phyloP scores from a whole-genome alignment of 2,888 invertebrate species.

The Pasiphila rectangulata region DNA sequence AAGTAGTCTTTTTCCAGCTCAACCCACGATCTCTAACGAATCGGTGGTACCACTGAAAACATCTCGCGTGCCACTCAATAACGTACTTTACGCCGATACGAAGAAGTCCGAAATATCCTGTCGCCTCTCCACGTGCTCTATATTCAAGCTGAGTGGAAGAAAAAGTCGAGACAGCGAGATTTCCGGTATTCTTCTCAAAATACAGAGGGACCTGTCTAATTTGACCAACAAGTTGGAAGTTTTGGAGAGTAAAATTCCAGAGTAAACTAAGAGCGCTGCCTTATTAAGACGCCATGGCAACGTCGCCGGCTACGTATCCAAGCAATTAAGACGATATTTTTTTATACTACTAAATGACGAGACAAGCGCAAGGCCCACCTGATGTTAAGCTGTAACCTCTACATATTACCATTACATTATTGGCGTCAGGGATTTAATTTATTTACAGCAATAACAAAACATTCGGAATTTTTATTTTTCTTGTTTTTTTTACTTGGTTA shows the following conservation, averaged over 20 bases:
- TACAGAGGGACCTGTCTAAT: slow-evolving; percentile 62
- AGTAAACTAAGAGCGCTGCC: background rate
- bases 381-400: too few species aligned
- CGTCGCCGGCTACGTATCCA: too few species aligned
- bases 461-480: too few species aligned
- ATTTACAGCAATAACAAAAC: too few species aligned
- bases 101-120: slow-evolving; percentile 56
- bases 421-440: too few species aligned
- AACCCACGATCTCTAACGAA: slow-evolving; percentile 40
- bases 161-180: slow-evolving; percentile 66
- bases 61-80: slow-evolving; percentile 24
- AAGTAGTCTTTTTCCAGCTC: too few species aligned
- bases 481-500: too few species aligned
- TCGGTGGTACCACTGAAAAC: slow-evolving; percentile 40
- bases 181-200: slow-evolving; percentile 60
- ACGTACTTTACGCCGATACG: slow-evolving; percentile 37
- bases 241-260: slow-evolving; percentile 57
- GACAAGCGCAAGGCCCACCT: too few species aligned
- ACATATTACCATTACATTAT: too few species aligned
- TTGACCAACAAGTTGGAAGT: slow-evolving; percentile 59
- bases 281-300: too few species aligned
- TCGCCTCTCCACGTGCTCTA: slow-evolving; percentile 55
- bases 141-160: slow-evolving; percentile 54
- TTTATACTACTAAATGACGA: too few species aligned
- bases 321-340: too few species aligned